Percentiles rank a stretch among this genome's conserved stretches.
These are phyloP conservation scores for Meloidogyne hapla DNA, from an alignment of 1,140 invertebrate genomes.

Conservation along the genomic window DNA sequence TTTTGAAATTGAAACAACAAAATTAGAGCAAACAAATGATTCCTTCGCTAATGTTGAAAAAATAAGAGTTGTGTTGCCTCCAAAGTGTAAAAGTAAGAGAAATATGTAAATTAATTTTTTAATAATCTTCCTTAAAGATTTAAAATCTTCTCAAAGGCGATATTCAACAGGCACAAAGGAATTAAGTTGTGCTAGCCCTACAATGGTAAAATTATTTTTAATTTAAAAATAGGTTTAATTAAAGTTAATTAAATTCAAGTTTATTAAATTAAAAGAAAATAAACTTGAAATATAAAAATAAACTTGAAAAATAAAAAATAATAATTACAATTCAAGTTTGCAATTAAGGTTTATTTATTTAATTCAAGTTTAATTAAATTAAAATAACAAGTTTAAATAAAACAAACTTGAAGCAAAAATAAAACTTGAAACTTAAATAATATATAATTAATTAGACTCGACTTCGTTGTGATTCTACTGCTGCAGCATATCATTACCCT, in stretches of 20 bases:
- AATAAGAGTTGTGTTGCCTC: background rate
- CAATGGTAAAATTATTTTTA: background rate
- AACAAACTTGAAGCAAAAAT: background rate
- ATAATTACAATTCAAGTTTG: too few relatives aligned
- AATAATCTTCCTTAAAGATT: slow-evolving; percentile 1
- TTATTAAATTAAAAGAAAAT: too few relatives aligned
- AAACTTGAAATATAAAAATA: too few relatives aligned
- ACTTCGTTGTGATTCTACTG: slow-evolving; percentile 28
- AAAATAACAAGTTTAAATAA: too few relatives aligned
- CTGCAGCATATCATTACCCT: slow-evolving; percentile 28
- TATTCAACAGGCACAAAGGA: slow-evolving; percentile 54
- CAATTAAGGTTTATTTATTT: too few relatives aligned
- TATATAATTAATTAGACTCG: background rate
- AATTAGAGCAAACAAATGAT: slow-evolving; percentile 27
- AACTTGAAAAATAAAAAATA: too few relatives aligned
- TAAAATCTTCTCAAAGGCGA: slow-evolving; percentile 33
- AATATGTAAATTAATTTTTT: background rate
- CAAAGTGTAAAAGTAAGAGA: slow-evolving; percentile 2
- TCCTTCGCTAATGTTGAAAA: background rate
- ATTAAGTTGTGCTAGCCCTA: slow-evolving; percentile 36
- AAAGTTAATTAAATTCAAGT: too few relatives aligned
- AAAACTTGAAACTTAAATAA: background rate
- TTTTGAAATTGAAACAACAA: background rate
- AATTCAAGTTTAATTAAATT: too few relatives aligned
- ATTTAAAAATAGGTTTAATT: too few relatives aligned